Conservation (phyloP, 1,140 invertebrate genomes). For the Drosophila parabipectinata region DNA sequence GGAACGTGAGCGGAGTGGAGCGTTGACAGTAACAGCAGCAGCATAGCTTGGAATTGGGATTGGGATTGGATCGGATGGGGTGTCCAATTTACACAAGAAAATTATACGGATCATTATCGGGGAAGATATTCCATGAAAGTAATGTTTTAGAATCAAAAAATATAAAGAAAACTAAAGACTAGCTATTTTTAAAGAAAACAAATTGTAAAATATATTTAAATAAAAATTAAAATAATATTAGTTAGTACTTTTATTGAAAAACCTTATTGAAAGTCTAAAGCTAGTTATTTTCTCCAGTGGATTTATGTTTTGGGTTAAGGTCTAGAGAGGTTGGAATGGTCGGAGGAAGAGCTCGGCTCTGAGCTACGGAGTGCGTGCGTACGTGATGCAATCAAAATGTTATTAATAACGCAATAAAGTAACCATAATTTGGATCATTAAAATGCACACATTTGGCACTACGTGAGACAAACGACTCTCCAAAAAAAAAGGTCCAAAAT, state of each 20-base stretch:
- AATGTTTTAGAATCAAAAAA: not conserved
- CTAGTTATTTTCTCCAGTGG: conserved; percentile 5
- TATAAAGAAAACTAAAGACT: not conserved
- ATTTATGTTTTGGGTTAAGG: conserved; percentile 6
- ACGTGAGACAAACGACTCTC: conserved; percentile 52
- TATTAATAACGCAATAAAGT: conserved; percentile 82
- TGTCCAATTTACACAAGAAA: conserved; percentile 12
- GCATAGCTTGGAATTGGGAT: conserved; percentile 6
- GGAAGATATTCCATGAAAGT: not conserved
- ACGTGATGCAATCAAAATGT: conserved; percentile 82
- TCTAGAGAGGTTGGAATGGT: conserved; percentile 17
- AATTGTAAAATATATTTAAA: too few relatives aligned
- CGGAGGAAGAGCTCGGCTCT: conserved; percentile 6
- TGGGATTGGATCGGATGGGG: conserved; percentile 25
- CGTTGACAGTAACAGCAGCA: conserved; percentile 15
- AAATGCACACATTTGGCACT: conserved; percentile 75
- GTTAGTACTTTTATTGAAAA: too few relatives aligned
- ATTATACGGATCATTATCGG: not conserved
- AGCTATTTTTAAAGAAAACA: too few relatives aligned
- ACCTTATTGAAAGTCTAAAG: too few relatives aligned
- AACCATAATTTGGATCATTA: conserved; percentile 80
- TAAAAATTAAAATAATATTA: too few relatives aligned
- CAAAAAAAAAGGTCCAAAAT: conserved; percentile 13
- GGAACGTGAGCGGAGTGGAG: conserved; percentile 60
- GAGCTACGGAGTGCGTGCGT: conserved; percentile 56